Percentiles rank a stretch among this genome's conserved stretches.
These are phyloP conservation scores for Enteromius treurensis DNA, from an alignment of 2,797 vertebrate species.

Conservation along the genomic window DNA sequence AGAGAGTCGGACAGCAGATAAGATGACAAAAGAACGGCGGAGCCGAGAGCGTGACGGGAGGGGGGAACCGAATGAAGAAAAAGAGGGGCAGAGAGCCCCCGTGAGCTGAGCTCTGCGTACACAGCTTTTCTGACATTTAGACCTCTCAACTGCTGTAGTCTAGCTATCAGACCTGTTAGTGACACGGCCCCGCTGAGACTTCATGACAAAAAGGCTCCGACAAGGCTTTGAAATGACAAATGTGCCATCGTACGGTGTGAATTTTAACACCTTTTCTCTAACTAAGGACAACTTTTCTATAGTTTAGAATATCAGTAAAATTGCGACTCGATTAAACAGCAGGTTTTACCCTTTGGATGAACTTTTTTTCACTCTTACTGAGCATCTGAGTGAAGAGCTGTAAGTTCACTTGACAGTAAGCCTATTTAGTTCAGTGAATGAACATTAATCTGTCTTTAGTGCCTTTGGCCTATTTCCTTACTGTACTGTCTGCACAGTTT, in stretches of 20 bases:
- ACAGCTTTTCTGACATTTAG: conserved; percentile 48
- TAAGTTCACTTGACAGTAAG: conserved; percentile 2
- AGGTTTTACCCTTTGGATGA: background rate
- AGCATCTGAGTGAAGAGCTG: conserved; percentile 6
- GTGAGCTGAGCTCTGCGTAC: conserved; percentile 33
- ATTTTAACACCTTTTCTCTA: background rate
- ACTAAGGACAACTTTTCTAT: background rate
- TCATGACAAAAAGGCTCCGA: background rate
- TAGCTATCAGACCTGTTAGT: conserved; percentile 37
- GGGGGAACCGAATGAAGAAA: background rate
- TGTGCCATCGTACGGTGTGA: background rate
- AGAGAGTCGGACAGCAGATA: conserved; percentile 44
- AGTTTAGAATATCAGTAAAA: background rate
- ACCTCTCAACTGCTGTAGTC: conserved; percentile 32
- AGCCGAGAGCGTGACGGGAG: background rate
- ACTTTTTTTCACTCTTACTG: conserved; percentile 5
- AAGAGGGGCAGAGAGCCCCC: conserved; percentile 2
- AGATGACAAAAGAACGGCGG: conserved; percentile 47
- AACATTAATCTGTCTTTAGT: conserved; percentile 31
- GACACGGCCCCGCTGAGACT: conserved; percentile 22
- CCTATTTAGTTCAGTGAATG: conserved; percentile 6
- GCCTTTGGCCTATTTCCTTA: conserved; percentile 12
- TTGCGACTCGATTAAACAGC: background rate
- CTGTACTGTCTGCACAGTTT: conserved; percentile 1
- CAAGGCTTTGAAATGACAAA: conserved; percentile 9